Percentiles rank a stretch among this genome's conserved stretches.
phyloP scores from a whole-genome alignment of 2,113 vertebrate species.

The Sphaerodactylus townsendi region DNA sequence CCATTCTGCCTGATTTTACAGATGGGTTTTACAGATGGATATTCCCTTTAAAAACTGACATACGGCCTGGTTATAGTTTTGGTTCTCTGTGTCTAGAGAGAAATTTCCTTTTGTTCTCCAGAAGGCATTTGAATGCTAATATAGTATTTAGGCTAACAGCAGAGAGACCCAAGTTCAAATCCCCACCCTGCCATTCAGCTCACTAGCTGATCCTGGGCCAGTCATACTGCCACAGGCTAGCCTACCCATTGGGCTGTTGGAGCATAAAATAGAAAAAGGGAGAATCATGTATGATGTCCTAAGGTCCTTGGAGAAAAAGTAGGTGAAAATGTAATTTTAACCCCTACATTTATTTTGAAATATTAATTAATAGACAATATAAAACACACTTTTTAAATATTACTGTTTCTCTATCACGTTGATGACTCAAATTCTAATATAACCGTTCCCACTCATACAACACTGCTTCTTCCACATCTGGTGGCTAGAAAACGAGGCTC shows the following conservation, averaged over 20 bases:
- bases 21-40: neutral
- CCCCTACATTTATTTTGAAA: neutral
- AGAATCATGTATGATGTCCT: too few species aligned
- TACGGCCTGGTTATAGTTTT: neutral
- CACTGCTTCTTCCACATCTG: neutral
- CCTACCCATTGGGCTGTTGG: too few species aligned
- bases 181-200: too few species aligned
- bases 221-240: too few species aligned
- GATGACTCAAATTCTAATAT: neutral
- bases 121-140: neutral
- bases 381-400: neutral
- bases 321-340: too few species aligned
- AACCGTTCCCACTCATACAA: neutral
- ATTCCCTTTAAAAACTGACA: neutral
- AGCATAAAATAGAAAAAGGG: too few species aligned
- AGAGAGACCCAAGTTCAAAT: too few species aligned
- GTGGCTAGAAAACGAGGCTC: neutral
- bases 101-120: conserved; percentile 34
- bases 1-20: conserved; percentile 47
- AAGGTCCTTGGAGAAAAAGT: too few species aligned
- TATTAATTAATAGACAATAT: neutral
- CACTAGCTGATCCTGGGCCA: too few species aligned
- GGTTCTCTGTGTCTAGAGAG: conserved; percentile 23
- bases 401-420: neutral
- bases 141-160: too few species aligned